These are phyloP conservation scores for Battus philenor DNA, from an alignment of 1,140 invertebrate species.

Conservation along the genomic window DNA sequence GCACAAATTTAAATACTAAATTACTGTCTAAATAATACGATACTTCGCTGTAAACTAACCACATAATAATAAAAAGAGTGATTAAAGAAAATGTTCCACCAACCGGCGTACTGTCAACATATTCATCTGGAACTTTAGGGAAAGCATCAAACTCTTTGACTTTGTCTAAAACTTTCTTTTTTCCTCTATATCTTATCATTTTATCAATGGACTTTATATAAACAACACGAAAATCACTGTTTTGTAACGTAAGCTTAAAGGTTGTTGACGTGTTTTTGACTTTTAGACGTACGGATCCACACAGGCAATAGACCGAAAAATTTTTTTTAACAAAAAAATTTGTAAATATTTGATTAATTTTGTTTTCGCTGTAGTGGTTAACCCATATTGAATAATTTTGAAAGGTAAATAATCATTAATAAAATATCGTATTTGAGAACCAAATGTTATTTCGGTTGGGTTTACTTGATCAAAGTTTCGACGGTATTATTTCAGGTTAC, in stretches of 20 bases:
- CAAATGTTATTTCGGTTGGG: too few species aligned
- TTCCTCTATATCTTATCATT: conserved; percentile 79
- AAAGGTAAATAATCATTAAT: too few species aligned
- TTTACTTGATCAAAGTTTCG: too few species aligned
- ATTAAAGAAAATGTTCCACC: conserved; percentile 88
- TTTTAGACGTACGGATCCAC: conserved; percentile 7
- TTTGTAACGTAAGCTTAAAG: conserved; percentile 2
- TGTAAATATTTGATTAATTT: too few species aligned
- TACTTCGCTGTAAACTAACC: conserved; percentile 89
- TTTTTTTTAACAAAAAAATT: too few species aligned
- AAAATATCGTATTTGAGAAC: too few species aligned
- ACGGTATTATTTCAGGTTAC: too few species aligned
- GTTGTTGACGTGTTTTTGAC: conserved; percentile 34
- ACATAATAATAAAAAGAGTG: conserved; percentile 86
- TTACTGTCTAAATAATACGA: conserved; percentile 89
- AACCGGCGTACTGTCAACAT: conserved; percentile 87
- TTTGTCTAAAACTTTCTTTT: conserved; percentile 80
- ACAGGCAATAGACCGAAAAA: too few species aligned
- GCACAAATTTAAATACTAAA: conserved; percentile 91
- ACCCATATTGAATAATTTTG: too few species aligned
- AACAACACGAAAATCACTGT: conserved; percentile 6
- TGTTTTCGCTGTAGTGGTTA: too few species aligned
- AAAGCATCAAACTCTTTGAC: conserved; percentile 93
- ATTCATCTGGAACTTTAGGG: conserved; percentile 91
- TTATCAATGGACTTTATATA: conserved; percentile 21